Conservation (phyloP, 2,888 invertebrate genomes). For the Stenotaenia linearis region DNA sequence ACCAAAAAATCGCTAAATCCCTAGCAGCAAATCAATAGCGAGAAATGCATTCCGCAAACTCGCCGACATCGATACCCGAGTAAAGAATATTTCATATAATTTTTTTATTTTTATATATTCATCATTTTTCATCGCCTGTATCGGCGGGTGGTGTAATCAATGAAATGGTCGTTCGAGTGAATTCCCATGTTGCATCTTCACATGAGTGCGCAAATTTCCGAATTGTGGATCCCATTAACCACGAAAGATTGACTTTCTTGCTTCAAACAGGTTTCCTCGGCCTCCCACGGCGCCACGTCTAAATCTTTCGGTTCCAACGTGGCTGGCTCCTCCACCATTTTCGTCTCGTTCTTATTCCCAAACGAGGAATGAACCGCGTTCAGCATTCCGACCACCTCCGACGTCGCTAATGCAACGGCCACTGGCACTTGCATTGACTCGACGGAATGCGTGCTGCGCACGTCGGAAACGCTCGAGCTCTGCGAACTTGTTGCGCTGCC, state of each 20-base stretch:
- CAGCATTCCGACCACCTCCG: conserved; percentile 1
- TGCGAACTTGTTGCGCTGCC: conserved; percentile 27
- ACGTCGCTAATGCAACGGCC: conserved; percentile 3
- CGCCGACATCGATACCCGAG: too few relatives aligned
- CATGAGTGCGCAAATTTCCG: not conserved
- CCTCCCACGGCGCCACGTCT: conserved; percentile 32
- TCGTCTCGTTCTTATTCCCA: not conserved
- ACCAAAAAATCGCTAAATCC: too few relatives aligned
- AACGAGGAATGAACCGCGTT: conserved; percentile 8
- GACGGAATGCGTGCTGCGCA: conserved; percentile 28
- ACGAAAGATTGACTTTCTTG: not conserved
- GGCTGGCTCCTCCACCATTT: not conserved
- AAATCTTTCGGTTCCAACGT: conserved; percentile 10
- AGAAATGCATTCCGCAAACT: too few relatives aligned
- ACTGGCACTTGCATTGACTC: conserved; percentile 1
- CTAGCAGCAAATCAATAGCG: too few relatives aligned
- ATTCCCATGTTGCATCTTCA: not conserved
- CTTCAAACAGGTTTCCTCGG: conserved; percentile 4
- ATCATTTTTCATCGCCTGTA: not conserved
- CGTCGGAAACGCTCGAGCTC: conserved; percentile 28
- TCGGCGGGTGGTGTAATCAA: not conserved
- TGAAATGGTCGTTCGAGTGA: not conserved
- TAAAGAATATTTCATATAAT: not conserved
- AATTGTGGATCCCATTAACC: not conserved
- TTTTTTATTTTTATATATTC: not conserved